Base-by-base conservation (phyloP, 2,888 invertebrate species). In the Chrysodeixis includens region DNA sequence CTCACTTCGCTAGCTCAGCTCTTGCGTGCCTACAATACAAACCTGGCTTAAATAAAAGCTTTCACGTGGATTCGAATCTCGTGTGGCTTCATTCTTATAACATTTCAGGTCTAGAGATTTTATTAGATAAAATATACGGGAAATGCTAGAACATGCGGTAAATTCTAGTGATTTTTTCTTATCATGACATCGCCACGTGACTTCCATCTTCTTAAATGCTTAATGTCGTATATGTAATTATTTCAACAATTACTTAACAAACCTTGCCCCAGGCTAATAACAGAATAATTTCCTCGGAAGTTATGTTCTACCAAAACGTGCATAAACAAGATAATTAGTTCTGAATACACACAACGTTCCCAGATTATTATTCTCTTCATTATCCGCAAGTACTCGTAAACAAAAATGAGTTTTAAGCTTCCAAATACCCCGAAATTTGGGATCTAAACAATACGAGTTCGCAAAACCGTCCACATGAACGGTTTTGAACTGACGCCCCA, bases 361-460 rank as follows among this genome's bases (percentile, higher is more conserved):
- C 46, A 49, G 20, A 49, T 49, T 20, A 49, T 10, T 49, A 49
- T 49, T 20, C 10, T 49, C 46, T 12, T 20, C 46, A 49, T 49
- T 10, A 49, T 20, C 18, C 18, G 10, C 46, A 49, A 49, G 46
- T 49, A 49, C 20, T 20, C 46, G 46, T 20, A 49, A 49, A 49
- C 46, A 49, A 49, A 49, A 49, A 49, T 49, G 46, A 49, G 46
- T 18, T 49, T 49, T 20, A 20, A 20, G 20, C 46, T 49, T 12
- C 46, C 10, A 49, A 49, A 49, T 49, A 49, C 46, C 44, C 46
- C 46, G 40, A 59, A 75, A 76, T 78, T 79, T 82, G 79, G 71
- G 76, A 78, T 78, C 81, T 65, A 79, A 83, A 83, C 83, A 66
- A 76, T 58, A 61, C 64, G 66, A 66, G 62, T 62, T 61, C 64